phyloP scores from a whole-genome alignment of 2,113 vertebrate genomes.

The Verasper variegatus region DNA sequence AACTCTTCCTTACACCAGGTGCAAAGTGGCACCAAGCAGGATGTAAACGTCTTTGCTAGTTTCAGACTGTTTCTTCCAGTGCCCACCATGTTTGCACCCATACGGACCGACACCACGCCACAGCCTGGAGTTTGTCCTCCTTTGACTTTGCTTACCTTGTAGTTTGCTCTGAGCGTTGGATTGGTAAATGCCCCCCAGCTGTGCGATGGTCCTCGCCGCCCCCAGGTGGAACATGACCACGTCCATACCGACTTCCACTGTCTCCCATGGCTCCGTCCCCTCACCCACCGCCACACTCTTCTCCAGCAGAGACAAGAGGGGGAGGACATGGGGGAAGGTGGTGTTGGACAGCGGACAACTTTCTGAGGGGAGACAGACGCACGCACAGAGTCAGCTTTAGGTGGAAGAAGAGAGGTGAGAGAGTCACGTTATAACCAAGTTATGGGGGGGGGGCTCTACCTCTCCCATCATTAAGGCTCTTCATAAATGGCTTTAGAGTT shows the following conservation, averaged over 20 bases:
- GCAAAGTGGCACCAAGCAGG: not conserved
- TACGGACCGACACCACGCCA: no score
- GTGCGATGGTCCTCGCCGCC: constrained; percentile 89
- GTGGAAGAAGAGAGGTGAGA: not conserved
- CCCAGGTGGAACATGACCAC: constrained; percentile 93
- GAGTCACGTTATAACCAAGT: not conserved
- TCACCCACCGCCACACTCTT: constrained; percentile 80
- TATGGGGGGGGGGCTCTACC: constrained; percentile 74
- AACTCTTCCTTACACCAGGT: no score
- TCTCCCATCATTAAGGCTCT: constrained; percentile 92
- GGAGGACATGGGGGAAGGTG: constrained; percentile 91
- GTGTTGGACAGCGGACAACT: constrained; percentile 86
- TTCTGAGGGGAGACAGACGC: constrained; percentile 78
- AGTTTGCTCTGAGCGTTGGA: constrained; percentile 90
- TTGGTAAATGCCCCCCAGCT: constrained; percentile 88
- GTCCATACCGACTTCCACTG: constrained; percentile 85
- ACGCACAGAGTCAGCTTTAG: not conserved
- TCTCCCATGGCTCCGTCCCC: constrained; percentile 89
- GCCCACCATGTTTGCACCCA: no score
- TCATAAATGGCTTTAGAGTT: constrained; percentile 92
- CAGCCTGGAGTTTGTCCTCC: no score
- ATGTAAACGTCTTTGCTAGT: not conserved
- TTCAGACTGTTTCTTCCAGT: not conserved
- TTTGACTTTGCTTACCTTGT: constrained; percentile 79
- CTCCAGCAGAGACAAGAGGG: constrained; percentile 91